A percentile compares a stretch with the other conserved stretches of the same genome.
phyloP scores from a whole-genome alignment of 2,888 invertebrate genomes.

The Clepsis dumicolana region DNA sequence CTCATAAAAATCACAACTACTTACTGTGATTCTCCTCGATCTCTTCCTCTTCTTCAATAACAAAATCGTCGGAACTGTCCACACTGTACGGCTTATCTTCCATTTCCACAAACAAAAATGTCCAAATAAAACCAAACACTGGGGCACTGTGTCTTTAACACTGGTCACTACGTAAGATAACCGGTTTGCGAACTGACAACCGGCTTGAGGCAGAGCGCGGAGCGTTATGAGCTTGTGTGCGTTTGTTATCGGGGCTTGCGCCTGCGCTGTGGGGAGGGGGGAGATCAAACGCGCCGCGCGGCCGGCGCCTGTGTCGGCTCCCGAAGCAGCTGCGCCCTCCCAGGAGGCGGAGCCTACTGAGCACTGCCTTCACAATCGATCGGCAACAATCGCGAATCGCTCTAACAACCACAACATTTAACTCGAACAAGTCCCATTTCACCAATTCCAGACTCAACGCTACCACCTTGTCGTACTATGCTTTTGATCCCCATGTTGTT shows the following conservation, averaged over 20 bases:
- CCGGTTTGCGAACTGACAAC: constrained; percentile 81
- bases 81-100: constrained; percentile 84
- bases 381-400: constrained; percentile 73
- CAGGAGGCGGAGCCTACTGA: constrained; percentile 79
- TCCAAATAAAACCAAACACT: constrained; percentile 75
- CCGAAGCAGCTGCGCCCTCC: constrained; percentile 82
- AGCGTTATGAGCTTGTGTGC: constrained; percentile 83
- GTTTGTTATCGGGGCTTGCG: constrained; percentile 75
- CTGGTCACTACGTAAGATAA: constrained; percentile 76
- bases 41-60: constrained; percentile 79
- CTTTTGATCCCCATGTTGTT: constrained; percentile 55
- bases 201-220: constrained; percentile 82
- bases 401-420: constrained; percentile 55
- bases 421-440: constrained; percentile 61
- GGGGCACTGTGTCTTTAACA: constrained; percentile 68
- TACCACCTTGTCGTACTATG: constrained; percentile 64
- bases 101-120: constrained; percentile 71
- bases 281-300: constrained; percentile 81
- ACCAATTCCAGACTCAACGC: constrained; percentile 12
- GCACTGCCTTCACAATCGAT: constrained; percentile 83
- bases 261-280: constrained; percentile 65
- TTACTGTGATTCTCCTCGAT: constrained; percentile 78
- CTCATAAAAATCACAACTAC: constrained; percentile 50
- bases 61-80: constrained; percentile 83
- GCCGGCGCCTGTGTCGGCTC: constrained; percentile 80